Percentiles rank a stretch among this genome's conserved stretches.
These are phyloP conservation scores for Gnathonemus longibarbis DNA, from an alignment of 2,113 vertebrate species.

Conservation along the genomic window DNA sequence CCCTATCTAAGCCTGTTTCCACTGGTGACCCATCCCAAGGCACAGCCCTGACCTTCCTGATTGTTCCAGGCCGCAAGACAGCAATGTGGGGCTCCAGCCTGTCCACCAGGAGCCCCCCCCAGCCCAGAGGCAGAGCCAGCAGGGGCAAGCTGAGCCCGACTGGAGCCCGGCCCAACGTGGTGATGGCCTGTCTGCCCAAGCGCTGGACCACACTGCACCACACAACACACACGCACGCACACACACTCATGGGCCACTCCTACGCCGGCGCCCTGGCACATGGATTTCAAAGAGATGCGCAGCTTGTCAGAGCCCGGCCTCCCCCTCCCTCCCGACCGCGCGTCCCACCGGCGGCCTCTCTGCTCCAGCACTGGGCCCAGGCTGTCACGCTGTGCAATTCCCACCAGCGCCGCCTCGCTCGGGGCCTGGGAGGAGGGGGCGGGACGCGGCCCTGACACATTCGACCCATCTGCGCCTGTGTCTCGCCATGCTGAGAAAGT, in stretches of 20 bases:
- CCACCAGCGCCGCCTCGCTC: conserved; percentile 58
- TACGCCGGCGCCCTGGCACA: conserved; percentile 66
- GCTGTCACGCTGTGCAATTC: conserved; percentile 56
- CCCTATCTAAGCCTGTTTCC: conserved; percentile 7
- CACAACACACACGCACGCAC: conserved; percentile 2
- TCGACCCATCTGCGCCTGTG: conserved; percentile 71
- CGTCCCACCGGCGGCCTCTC: conserved; percentile 41
- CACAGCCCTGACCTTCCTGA: conserved; percentile 10
- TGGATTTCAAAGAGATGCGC: conserved; percentile 67
- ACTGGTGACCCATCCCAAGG: neutral
- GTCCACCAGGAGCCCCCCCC: conserved; percentile 24
- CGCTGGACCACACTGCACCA: conserved; percentile 57
- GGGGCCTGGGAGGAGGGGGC: conserved; percentile 52
- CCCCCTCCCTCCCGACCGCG: conserved; percentile 40
- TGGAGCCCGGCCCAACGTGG: conserved; percentile 62
- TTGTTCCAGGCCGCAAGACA: neutral
- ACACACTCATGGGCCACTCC: conserved; percentile 43
- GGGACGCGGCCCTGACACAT: conserved; percentile 59
- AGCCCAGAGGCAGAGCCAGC: conserved; percentile 39
- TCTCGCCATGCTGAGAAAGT: conserved; percentile 69
- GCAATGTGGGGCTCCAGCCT: conserved; percentile 47
- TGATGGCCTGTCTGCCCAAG: conserved; percentile 70
- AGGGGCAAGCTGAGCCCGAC: conserved; percentile 51
- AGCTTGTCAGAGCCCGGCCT: conserved; percentile 47
- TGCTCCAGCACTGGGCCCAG: conserved; percentile 46